phyloP scores from a whole-genome alignment of 2,888 invertebrate genomes.

The Epicampocera succincta region DNA sequence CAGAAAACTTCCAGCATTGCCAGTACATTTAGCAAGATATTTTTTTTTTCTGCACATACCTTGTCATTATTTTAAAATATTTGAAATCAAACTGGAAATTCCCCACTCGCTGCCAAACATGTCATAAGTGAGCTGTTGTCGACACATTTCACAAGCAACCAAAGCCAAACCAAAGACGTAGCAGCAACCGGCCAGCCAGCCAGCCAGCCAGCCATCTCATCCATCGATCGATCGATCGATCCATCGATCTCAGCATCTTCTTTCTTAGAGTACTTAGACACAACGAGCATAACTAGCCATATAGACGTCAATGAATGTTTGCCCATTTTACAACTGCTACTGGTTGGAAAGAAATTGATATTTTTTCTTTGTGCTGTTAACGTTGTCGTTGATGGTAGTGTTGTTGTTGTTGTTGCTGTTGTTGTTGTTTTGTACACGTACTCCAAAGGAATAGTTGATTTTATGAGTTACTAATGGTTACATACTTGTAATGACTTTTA shows the following conservation, averaged over 20 bases:
- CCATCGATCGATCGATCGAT: not conserved
- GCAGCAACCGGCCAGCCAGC: not conserved
- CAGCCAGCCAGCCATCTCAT: not conserved
- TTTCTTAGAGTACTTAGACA: not conserved
- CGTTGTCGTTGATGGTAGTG: not conserved
- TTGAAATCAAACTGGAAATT: slow-evolving; percentile 51
- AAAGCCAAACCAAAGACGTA: not conserved
- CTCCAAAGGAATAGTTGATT: slow-evolving; percentile 48
- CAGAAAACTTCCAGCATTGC: not conserved
- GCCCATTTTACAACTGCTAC: not conserved
- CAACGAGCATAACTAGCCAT: slow-evolving; percentile 21
- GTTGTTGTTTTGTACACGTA: not conserved
- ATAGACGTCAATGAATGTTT: slow-evolving; percentile 35
- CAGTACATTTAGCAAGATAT: not conserved
- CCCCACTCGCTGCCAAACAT: slow-evolving; percentile 41
- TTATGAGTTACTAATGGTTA: slow-evolving; percentile 53
- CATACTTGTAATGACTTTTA: slow-evolving; percentile 31
- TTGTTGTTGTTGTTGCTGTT: not conserved
- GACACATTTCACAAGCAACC: slow-evolving; percentile 50
- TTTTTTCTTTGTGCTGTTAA: not conserved
- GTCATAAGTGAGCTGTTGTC: slow-evolving; percentile 54
- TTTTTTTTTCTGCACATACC: slow-evolving; percentile 22
- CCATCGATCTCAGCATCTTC: not conserved
- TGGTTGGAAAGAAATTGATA: slow-evolving; percentile 38
- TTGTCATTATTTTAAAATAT: slow-evolving; percentile 49